phyloP scores from a whole-genome alignment of 2,888 invertebrate species.

The Erynnis tages region DNA sequence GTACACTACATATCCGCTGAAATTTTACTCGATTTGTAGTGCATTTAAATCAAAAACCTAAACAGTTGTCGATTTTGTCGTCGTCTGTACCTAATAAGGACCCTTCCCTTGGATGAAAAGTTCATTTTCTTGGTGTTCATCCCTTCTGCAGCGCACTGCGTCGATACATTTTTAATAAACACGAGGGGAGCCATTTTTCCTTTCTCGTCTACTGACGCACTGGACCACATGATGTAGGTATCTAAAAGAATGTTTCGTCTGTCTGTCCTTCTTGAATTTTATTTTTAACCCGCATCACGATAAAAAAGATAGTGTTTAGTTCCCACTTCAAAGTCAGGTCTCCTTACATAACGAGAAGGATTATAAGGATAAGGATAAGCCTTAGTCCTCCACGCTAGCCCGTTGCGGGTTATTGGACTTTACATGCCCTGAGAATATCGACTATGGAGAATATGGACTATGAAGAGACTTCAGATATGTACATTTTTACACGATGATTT shows the following conservation, averaged over 20 bases:
- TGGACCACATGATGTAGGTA: not conserved
- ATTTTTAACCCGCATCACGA: too few relatives aligned
- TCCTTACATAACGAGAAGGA: not conserved
- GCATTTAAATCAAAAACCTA: too few relatives aligned
- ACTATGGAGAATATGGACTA: too few relatives aligned
- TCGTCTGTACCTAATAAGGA: constrained; percentile 46
- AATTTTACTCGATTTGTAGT: too few relatives aligned
- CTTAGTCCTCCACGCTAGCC: too few relatives aligned
- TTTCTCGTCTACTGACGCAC: constrained; percentile 13
- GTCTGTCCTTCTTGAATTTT: not conserved
- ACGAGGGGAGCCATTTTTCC: constrained; percentile 29
- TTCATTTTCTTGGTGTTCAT: constrained; percentile 69
- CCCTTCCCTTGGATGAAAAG: constrained; percentile 56
- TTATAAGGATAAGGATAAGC: too few relatives aligned
- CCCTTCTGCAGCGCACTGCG: constrained; percentile 47
- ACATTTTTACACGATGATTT: too few relatives aligned
- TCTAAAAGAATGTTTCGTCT: not conserved
- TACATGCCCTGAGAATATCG: too few relatives aligned
- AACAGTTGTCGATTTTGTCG: not conserved
- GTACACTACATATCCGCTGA: too few relatives aligned
- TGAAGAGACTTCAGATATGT: too few relatives aligned
- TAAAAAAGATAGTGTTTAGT: not conserved
- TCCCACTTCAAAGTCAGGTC: not conserved
- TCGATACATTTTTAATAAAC: constrained; percentile 54
- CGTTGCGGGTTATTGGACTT: too few relatives aligned